These are phyloP conservation scores for Anguilla megastoma DNA, from an alignment of 2,797 vertebrate species.

Conservation along the genomic window DNA sequence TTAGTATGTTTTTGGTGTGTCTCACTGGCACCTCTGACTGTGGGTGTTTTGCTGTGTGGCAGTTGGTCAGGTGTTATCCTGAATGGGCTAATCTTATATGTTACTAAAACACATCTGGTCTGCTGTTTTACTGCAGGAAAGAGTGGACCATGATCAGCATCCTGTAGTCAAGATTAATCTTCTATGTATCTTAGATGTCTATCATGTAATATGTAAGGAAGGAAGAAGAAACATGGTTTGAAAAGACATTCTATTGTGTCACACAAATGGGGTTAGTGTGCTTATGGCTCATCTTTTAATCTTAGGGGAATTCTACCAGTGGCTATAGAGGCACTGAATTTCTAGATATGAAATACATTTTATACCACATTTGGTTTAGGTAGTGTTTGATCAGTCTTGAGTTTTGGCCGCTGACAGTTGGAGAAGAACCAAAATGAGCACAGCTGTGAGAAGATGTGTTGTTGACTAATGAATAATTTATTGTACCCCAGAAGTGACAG, in stretches of 20 bases:
- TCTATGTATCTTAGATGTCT: background rate
- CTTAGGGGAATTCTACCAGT: background rate
- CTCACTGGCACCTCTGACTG: conserved; percentile 21
- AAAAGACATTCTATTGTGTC: background rate
- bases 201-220: background rate
- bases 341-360: background rate
- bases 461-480: conserved; percentile 6
- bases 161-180: conserved; percentile 37
- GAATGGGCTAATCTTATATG: conserved; percentile 40
- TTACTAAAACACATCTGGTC: conserved; percentile 49
- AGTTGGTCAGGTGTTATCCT: conserved; percentile 46
- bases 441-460: background rate
- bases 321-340: background rate
- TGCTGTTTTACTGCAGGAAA: conserved; percentile 16
- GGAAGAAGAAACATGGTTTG: background rate
- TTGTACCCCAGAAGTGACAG: background rate
- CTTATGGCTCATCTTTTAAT: background rate
- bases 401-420: conserved; percentile 44
- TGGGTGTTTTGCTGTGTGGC: conserved; percentile 32
- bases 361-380: background rate
- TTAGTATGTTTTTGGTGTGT: background rate
- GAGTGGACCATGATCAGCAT: conserved; percentile 37
- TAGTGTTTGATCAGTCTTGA: conserved; percentile 39
- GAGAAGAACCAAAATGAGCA: background rate
- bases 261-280: background rate